Base-by-base conservation (phyloP, 2,888 invertebrate genomes). In the Therioaphis trifolii region DNA sequence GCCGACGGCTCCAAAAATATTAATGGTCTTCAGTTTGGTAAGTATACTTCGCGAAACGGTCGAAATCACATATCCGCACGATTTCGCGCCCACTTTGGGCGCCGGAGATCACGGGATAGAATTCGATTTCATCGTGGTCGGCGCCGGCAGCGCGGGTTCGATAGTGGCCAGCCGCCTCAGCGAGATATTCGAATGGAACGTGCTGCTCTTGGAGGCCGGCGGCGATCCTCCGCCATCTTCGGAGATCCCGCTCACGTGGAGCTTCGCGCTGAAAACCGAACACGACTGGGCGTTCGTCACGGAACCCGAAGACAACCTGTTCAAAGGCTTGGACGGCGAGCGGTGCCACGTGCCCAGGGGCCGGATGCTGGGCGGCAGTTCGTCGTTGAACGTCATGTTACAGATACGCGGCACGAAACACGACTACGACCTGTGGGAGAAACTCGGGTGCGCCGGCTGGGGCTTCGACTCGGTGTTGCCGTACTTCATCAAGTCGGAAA, bases 401-500 rank as follows among this genome's bases (percentile, higher is more conserved):
- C 85, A 85, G 63, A 12, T 84, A 29, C 63, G 85, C 18, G 85
- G 85, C 14, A 84, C 78, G 5, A 24, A 58, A 14, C 46, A 43
- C 29, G 85, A 85, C 49, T 85, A 82, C 29, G 71, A 84, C 29
- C 24, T 29, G 9, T 85, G 85, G 85, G 71, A 63, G 18, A 27
- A 52, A 4, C 27, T 49, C 3, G 85, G 85, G 9, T 84, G 84
- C 43, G n/a, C 46, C 7, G 85, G 85, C 7, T 85, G 85, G 85
- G 80, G 82, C 3, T 84, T 68, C 61, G 24, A 79, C 0, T 61
- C 84, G 14, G 78, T 85, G 18, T 18, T 74, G 21, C 84, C 80
- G 40, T 85, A 85, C 29, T 85, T 85, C 35, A 7, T 85, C 9
- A 85, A 85, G 74, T 80, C 85, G 1, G 85, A 85, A 63, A 66